Percentiles rank a stretch among this genome's conserved stretches.
phyloP scores from a whole-genome alignment of 2,113 vertebrate species.

The Aythya baeri region DNA sequence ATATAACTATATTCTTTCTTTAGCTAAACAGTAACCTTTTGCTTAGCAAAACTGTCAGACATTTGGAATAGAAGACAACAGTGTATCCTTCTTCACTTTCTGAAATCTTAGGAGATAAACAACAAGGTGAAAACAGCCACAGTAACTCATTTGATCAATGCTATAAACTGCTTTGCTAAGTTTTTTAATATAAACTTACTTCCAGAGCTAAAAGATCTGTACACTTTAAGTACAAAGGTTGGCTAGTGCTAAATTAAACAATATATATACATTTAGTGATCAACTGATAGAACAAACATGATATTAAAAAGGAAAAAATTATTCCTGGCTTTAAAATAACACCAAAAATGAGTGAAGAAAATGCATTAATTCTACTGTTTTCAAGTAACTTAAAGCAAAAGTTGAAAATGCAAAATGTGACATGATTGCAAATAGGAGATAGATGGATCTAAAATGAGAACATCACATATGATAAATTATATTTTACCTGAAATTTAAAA shows the following conservation, averaged over 20 bases:
- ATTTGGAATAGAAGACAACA: background rate
- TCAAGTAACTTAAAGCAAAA: background rate
- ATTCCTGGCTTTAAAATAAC: background rate
- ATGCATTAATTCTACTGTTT: background rate
- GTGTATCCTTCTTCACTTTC: background rate
- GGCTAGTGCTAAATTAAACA: background rate
- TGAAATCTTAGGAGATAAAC: background rate
- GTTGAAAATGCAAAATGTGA: background rate
- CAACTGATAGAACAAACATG: background rate
- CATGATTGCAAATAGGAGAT: background rate
- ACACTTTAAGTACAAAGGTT: background rate
- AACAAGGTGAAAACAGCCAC: background rate
- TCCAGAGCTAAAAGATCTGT: background rate
- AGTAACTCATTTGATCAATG: background rate
- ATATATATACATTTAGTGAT: background rate
- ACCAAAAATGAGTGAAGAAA: background rate
- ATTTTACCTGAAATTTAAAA: background rate
- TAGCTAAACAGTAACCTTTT: background rate
- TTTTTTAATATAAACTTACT: background rate
- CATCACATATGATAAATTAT: background rate
- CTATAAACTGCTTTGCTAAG: background rate
- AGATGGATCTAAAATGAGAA: background rate
- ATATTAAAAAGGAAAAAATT: background rate
- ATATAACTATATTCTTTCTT: background rate
- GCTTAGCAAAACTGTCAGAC: background rate